These are phyloP conservation scores for Carassius carassius DNA, from an alignment of 2,113 vertebrate species.

Conservation along the genomic window DNA sequence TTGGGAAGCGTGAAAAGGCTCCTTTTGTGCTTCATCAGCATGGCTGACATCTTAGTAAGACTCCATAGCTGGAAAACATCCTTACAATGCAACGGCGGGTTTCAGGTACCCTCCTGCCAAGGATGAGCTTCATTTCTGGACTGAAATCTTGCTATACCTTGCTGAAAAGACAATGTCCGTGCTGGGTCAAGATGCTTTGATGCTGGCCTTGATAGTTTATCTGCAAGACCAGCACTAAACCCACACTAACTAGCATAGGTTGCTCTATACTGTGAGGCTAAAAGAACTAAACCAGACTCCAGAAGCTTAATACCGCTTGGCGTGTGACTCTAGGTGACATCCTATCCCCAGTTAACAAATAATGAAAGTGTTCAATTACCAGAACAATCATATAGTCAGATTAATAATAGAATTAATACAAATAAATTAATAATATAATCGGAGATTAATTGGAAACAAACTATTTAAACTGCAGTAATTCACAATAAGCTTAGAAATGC, in stretches of 20 bases:
- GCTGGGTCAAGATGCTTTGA: not conserved
- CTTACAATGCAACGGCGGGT: constrained; percentile 7
- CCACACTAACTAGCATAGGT: not conserved
- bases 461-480: too few relatives aligned
- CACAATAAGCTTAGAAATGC: not conserved
- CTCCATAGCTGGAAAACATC: constrained; percentile 18
- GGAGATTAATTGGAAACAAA: not conserved
- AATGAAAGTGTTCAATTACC: not conserved
- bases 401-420: too few relatives aligned
- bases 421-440: not conserved
- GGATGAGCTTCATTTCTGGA: not conserved
- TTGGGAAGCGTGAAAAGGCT: constrained; percentile 4
- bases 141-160: not conserved
- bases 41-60: constrained; percentile 46
- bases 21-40: constrained; percentile 53
- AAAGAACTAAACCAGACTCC: not conserved
- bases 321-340: not conserved
- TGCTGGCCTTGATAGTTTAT: not conserved
- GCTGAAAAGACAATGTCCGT: constrained; percentile 20
- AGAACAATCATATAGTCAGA: not conserved
- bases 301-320: not conserved
- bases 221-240: not conserved
- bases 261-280: not conserved
- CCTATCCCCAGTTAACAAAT: not conserved
- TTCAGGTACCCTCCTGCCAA: not conserved